Conservation (phyloP, 2,797 vertebrate genomes). For the Oryzias sinensis region DNA sequence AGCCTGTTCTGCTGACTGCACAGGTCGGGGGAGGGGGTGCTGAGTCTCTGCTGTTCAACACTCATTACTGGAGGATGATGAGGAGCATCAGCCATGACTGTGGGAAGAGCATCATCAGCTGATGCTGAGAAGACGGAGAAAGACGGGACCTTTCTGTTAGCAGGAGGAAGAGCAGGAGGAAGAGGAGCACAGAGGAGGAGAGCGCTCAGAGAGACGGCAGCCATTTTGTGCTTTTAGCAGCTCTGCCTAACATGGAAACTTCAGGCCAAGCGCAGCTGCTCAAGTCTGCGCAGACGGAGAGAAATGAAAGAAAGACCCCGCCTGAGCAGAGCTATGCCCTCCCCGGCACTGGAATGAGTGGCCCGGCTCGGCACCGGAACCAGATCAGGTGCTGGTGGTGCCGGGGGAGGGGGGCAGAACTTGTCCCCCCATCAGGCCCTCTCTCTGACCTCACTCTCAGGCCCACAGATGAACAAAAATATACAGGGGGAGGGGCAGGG, state of each 20-base stretch:
- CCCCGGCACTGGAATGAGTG: constrained; percentile 57
- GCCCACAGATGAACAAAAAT: constrained; percentile 48
- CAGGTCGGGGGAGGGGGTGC: constrained; percentile 62
- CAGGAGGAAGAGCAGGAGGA: background rate
- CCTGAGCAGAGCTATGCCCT: too few species aligned
- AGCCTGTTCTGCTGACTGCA: constrained; percentile 78
- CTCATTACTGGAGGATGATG: constrained; percentile 56
- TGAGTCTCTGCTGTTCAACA: constrained; percentile 55
- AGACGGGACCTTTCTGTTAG: background rate
- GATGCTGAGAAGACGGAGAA: constrained; percentile 1
- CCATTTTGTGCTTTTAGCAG: constrained; percentile 75
- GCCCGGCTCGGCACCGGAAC: constrained; percentile 56
- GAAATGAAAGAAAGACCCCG: constrained; percentile 54
- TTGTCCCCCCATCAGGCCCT: constrained; percentile 53
- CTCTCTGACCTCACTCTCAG: constrained; percentile 46
- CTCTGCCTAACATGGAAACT: constrained; percentile 70
- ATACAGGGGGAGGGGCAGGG: constrained; percentile 21
- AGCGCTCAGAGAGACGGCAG: constrained; percentile 59
- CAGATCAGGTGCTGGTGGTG: constrained; percentile 38
- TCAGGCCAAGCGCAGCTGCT: constrained; percentile 24
- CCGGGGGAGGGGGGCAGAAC: constrained; percentile 34
- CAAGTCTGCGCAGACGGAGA: background rate
- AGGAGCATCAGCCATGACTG: constrained; percentile 33
- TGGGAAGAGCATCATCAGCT: constrained; percentile 10
- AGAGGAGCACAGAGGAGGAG: constrained; percentile 26